Conservation (phyloP, 2,113 vertebrate species). For the Pluvialis apricaria region DNA sequence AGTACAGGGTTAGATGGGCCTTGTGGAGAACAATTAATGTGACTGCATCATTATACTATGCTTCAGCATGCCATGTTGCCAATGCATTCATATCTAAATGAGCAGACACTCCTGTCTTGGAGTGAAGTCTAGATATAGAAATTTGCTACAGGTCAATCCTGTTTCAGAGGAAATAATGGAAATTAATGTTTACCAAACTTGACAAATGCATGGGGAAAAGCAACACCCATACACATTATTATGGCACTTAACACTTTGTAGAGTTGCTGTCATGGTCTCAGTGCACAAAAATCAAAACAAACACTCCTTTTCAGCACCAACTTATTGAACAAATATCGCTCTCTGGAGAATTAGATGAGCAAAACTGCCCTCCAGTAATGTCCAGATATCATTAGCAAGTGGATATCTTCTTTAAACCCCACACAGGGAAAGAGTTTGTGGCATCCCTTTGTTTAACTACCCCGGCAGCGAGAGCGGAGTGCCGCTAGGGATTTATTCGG, state of each 20-base stretch:
- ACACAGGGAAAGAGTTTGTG: background rate
- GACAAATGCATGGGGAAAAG: background rate
- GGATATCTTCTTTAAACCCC: background rate
- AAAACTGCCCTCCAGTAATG: background rate
- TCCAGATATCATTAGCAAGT: background rate
- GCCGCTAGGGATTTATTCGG: accelerated
- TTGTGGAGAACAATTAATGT: background rate
- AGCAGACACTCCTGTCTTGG: background rate
- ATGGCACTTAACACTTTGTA: background rate
- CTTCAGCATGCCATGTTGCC: background rate
- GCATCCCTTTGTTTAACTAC: background rate
- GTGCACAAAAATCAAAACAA: background rate
- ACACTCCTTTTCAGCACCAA: background rate
- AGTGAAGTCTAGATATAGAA: background rate
- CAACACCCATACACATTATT: background rate
- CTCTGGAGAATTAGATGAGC: background rate
- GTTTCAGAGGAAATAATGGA: background rate
- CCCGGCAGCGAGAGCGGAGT: background rate
- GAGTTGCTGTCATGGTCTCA: background rate
- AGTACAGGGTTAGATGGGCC: background rate
- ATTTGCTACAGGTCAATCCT: background rate
- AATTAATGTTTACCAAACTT: background rate
- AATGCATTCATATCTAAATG: background rate
- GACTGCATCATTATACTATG: background rate
- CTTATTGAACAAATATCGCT: background rate